A percentile compares a stretch with the other conserved stretches of the same genome.
These are phyloP conservation scores for Hemicordylus capensis DNA, from an alignment of 2,113 vertebrate genomes.

Conservation along the genomic window DNA sequence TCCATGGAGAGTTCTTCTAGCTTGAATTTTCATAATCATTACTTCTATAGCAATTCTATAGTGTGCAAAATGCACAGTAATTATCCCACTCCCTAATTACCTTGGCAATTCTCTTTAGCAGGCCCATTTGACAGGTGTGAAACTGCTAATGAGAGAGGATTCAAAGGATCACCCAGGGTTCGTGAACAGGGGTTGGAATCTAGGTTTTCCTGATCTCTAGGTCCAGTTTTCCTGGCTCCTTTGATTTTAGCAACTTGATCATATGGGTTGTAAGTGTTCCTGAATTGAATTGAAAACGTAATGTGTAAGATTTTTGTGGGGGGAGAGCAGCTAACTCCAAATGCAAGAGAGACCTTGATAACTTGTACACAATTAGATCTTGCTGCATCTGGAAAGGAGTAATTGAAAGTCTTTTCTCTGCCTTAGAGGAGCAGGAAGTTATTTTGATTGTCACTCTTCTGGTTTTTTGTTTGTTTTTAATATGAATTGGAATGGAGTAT, in stretches of 20 bases:
- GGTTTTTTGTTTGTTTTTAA: neutral
- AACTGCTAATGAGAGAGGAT: neutral
- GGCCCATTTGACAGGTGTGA: neutral
- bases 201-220: neutral
- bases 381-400: neutral
- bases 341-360: constrained; percentile 25
- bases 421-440: neutral
- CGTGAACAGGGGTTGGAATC: neutral
- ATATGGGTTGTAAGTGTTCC: neutral
- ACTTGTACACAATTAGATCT: neutral
- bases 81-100: neutral
- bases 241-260: neutral
- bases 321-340: neutral
- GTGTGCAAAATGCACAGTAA: neutral
- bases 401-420: rapidly evolving
- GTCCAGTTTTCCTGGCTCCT: neutral
- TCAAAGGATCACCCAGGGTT: neutral
- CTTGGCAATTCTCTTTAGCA: neutral
- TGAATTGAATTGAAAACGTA: neutral
- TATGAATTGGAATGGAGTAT: neutral
- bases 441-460: neutral
- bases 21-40: neutral
- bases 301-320: neutral
- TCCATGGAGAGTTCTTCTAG: neutral
- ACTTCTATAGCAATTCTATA: neutral